phyloP scores from a whole-genome alignment of 2,888 invertebrate species.

The Mythimna vitellina region DNA sequence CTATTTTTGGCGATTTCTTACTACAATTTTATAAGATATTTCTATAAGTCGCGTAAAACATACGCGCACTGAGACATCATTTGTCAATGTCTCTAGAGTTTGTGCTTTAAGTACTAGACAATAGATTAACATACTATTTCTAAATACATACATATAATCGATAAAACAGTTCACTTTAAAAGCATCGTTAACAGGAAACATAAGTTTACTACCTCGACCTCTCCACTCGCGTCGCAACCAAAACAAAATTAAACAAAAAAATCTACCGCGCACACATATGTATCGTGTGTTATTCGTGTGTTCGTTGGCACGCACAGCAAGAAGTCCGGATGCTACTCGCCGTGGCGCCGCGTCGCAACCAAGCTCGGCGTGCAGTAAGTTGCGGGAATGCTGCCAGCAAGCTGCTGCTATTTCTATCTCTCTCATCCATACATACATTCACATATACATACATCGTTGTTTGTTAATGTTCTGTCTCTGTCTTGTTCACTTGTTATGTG shows the following conservation, averaged over 20 bases:
- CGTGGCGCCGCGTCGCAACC: slow-evolving; percentile 98
- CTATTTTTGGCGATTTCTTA: too few relatives aligned
- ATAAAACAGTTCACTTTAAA: background rate
- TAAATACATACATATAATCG: too few relatives aligned
- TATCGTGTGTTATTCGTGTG: slow-evolving; percentile 82
- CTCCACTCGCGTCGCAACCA: slow-evolving; percentile 66
- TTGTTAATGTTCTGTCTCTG: slow-evolving; percentile 71
- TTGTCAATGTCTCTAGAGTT: too few relatives aligned
- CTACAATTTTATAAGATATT: too few relatives aligned
- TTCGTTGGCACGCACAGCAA: slow-evolving; percentile 89
- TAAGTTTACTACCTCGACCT: slow-evolving; percentile 70
- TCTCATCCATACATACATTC: slow-evolving; percentile 80
- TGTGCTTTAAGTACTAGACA: too few relatives aligned
- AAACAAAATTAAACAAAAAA: slow-evolving; percentile 40
- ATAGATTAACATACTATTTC: too few relatives aligned
- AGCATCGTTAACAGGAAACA: background rate
- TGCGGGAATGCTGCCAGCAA: slow-evolving; percentile 78
- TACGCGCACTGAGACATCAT: too few relatives aligned
- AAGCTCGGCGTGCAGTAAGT: slow-evolving; percentile 99
- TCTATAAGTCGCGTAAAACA: too few relatives aligned
- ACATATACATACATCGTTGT: slow-evolving; percentile 78
- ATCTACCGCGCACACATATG: slow-evolving; percentile 81
- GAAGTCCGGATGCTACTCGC: slow-evolving; percentile 95
- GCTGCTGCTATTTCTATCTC: slow-evolving; percentile 80
- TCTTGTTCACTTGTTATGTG: slow-evolving; percentile 66